Evolutionary conservation across 2,113 vertebrate genomes (phyloP).

Genomic region (Paralichthys olivaceus): DNA sequence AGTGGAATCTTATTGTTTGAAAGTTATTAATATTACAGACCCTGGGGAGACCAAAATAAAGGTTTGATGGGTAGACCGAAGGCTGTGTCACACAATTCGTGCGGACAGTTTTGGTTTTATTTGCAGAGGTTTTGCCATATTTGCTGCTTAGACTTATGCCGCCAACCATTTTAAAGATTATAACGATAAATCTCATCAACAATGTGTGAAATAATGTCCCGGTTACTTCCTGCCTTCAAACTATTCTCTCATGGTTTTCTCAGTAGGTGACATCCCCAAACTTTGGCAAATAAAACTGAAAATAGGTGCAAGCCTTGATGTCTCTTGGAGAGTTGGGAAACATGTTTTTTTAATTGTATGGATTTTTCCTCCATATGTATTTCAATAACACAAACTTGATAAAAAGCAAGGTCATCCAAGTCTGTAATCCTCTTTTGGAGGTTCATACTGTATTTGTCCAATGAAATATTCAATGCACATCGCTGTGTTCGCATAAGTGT

Average conservation of each 20-base stretch:
- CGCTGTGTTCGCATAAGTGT: slow-evolving; percentile 15
- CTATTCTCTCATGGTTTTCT: slow-evolving; percentile 23
- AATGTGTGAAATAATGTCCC: background rate
- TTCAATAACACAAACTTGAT: background rate
- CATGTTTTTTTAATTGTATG: background rate
- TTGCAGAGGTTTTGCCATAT: slow-evolving; percentile 20
- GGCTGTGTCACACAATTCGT: background rate
- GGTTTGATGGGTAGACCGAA: slow-evolving; percentile 7
- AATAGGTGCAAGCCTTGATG: slow-evolving; percentile 9
- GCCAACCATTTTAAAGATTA: background rate
- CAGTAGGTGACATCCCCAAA: slow-evolving; percentile 20
- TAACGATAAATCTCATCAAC: slow-evolving; percentile 14
- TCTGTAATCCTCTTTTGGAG: slow-evolving; percentile 14
- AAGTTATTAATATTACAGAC: slow-evolving; percentile 41
- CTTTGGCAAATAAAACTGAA: slow-evolving; percentile 21
- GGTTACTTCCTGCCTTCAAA: background rate
- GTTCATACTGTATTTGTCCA: slow-evolving; percentile 21
- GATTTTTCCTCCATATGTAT: background rate
- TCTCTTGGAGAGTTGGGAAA: slow-evolving; percentile 5
- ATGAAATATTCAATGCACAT: slow-evolving; percentile 41
- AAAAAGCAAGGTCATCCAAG: background rate
- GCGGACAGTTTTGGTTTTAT: background rate
- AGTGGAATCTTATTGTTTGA: slow-evolving; percentile 27
- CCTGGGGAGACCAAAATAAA: background rate
- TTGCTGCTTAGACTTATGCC: background rate